Evolutionary conservation across 1,140 invertebrate genomes (phyloP).

Genomic region (Tribolium madens): DNA sequence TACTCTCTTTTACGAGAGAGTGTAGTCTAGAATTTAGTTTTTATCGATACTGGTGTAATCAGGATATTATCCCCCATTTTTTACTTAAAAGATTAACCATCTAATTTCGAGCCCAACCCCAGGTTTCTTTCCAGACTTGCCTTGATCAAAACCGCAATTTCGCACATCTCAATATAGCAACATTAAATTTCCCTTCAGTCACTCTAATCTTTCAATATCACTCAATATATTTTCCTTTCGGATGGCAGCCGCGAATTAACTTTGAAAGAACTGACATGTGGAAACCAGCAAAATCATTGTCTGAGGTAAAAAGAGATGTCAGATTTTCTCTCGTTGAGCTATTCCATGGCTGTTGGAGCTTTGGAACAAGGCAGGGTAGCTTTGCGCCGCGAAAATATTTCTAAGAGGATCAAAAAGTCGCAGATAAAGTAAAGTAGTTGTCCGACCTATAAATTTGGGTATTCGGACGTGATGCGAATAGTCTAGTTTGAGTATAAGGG

Average conservation of each 20-base stretch:
- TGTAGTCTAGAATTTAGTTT: not conserved
- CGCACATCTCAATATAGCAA: constrained; percentile 9
- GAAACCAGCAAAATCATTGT: not conserved
- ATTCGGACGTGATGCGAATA: constrained; percentile 20
- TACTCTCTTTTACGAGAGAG: not conserved
- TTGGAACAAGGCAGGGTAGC: constrained; percentile 4
- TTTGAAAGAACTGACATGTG: not conserved
- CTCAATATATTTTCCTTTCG: constrained; percentile 26
- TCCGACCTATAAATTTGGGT: constrained; percentile 27
- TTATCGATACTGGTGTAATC: not conserved
- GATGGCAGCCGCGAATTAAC: constrained; percentile 4
- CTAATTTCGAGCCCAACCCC: constrained; percentile 1
- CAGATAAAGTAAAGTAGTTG: constrained; percentile 40
- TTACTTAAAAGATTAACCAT: constrained; percentile 20
- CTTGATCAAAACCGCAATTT: not conserved
- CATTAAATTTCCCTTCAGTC: constrained; percentile 7
- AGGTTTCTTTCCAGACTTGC: not conserved
- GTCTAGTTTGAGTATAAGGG: not conserved
- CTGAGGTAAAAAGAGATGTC: not conserved
- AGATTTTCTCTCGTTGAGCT: not conserved
- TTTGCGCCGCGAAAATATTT: constrained; percentile 6
- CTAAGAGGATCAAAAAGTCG: constrained; percentile 29
- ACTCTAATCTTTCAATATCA: constrained; percentile 19
- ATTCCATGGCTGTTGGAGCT: not conserved
- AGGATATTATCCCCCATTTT: not conserved